A percentile compares a stretch with the other conserved stretches of the same genome.
Evolutionary conservation across 1,140 invertebrate species (phyloP).

Genomic region (Ectropis grisescens): DNA sequence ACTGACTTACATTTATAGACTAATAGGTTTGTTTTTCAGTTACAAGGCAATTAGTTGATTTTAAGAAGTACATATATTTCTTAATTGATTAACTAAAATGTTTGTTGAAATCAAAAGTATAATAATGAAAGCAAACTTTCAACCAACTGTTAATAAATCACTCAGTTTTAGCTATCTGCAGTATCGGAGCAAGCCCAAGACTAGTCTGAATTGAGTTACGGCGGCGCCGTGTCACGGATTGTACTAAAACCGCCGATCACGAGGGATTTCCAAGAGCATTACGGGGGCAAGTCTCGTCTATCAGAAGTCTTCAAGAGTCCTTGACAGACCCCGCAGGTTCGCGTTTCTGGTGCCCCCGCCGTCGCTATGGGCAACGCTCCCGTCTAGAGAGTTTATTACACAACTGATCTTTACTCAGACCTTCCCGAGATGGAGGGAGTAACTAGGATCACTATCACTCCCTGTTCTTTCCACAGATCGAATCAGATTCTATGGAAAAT

Average conservation of each 20-base stretch:
- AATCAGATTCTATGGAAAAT: no score
- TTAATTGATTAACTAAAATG: no score
- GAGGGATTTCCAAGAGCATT: conserved; percentile 40
- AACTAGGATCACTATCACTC: conserved; percentile 30
- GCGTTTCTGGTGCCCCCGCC: conserved; percentile 54
- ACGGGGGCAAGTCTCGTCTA: conserved; percentile 28
- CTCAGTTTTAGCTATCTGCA: no score
- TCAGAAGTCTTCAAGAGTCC: conserved; percentile 32
- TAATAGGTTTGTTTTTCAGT: no score
- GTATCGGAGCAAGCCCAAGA: conserved; percentile 53
- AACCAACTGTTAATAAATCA: no score
- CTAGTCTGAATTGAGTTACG: conserved; percentile 71
- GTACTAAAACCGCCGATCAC: conserved; percentile 55
- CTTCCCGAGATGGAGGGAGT: conserved; percentile 59
- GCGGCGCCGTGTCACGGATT: conserved; percentile 57
- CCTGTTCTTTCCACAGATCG: no score
- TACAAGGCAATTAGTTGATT: no score
- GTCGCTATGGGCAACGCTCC: conserved; percentile 39
- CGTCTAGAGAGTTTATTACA: conserved; percentile 39
- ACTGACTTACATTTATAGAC: no score
- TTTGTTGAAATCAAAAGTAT: no score
- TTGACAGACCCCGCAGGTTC: conserved; percentile 18
- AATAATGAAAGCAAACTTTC: no score
- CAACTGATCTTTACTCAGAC: conserved; percentile 62
- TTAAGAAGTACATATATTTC: no score